phyloP scores from a whole-genome alignment of 2,113 vertebrate species.

The Oriolus oriolus region DNA sequence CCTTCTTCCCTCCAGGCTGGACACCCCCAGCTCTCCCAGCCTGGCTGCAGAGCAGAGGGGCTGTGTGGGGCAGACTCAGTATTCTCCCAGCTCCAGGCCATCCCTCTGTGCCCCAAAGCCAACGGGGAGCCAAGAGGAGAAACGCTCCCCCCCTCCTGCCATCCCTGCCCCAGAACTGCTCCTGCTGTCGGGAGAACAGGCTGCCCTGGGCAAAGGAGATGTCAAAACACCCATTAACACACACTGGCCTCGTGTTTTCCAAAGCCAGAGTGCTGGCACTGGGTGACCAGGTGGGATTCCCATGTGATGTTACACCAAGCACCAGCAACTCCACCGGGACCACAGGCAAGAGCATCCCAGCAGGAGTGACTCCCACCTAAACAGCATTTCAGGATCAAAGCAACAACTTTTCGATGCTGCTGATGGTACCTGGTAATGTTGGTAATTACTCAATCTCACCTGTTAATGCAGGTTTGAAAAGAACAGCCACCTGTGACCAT shows the following conservation, averaged over 20 bases:
- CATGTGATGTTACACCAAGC: accelerated
- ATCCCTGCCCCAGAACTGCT: not conserved
- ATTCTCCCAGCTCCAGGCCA: not conserved
- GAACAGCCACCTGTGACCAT: accelerated
- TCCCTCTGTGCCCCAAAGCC: not conserved
- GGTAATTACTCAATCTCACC: not conserved
- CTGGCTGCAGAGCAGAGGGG: not conserved
- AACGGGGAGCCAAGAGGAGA: not conserved
- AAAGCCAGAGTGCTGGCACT: not conserved
- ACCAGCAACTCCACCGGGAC: not conserved
- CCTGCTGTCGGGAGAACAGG: not conserved
- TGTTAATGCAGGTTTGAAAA: not conserved
- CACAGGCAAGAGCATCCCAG: not conserved
- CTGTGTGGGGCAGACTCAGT: not conserved
- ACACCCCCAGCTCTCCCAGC: not conserved
- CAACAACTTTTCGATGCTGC: not conserved
- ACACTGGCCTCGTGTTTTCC: accelerated
- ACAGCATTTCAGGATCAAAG: not conserved
- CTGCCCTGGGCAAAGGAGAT: not conserved
- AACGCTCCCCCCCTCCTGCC: not conserved
- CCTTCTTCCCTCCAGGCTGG: not conserved
- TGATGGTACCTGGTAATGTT: not conserved
- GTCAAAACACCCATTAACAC: not conserved
- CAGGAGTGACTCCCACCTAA: not conserved
- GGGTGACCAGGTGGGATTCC: not conserved